Evolutionary conservation across 2,113 vertebrate species (phyloP).

Genomic region (Ailuropoda melanoleuca): DNA sequence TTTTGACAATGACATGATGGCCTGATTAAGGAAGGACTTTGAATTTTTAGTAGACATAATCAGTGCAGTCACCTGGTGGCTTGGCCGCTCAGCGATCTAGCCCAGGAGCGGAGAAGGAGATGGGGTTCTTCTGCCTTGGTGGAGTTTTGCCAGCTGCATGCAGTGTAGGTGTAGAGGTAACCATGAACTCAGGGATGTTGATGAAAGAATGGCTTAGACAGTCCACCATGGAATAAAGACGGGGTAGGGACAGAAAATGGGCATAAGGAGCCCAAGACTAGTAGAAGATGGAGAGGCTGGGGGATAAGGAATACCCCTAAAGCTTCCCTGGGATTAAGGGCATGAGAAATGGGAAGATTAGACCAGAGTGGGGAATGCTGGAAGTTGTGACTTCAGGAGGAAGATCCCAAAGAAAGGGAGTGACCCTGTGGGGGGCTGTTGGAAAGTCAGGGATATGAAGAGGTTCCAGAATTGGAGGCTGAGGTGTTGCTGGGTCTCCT

Average conservation of each 20-base stretch:
- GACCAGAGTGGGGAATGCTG: neutral
- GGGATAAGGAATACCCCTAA: neutral
- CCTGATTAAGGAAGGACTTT: neutral
- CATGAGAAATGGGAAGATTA: neutral
- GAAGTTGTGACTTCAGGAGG: neutral
- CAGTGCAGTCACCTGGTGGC: neutral
- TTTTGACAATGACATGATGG: neutral
- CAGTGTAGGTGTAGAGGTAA: rapidly evolving
- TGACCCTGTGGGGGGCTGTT: no score
- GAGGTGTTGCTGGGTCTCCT: no score
- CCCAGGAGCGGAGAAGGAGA: neutral
- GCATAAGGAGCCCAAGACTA: neutral
- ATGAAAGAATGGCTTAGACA: neutral
- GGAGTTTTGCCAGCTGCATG: neutral
- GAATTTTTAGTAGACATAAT: neutral
- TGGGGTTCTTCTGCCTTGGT: neutral
- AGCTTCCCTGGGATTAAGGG: neutral
- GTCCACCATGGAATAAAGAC: neutral
- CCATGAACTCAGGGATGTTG: neutral
- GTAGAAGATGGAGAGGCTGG: neutral
- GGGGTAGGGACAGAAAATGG: neutral
- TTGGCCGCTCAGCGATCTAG: neutral
- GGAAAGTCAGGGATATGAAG: neutral
- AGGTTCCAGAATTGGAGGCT: neutral
- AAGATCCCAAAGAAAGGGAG: neutral